Percentiles rank a stretch among this genome's conserved stretches.
phyloP scores from a whole-genome alignment of 2,888 invertebrate genomes.

The Galerucella calmariensis region DNA sequence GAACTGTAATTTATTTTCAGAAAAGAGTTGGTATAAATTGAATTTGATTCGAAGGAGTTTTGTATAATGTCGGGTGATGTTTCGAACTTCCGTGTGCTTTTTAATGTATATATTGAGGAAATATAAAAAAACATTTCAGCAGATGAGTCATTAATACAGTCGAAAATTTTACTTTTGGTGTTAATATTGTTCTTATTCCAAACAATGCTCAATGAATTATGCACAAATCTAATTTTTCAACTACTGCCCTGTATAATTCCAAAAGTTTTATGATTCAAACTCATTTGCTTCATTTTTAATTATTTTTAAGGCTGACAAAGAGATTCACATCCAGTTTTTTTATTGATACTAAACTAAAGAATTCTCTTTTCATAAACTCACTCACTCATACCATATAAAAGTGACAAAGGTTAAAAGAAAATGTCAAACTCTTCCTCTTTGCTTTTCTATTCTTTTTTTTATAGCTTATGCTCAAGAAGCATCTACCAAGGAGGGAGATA shows the following conservation, averaged over 20 bases:
- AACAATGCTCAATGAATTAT: too few species aligned
- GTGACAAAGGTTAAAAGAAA: slow-evolving; percentile 32
- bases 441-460: slow-evolving; percentile 19
- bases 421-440: slow-evolving; percentile 20
- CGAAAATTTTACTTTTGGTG: too few species aligned
- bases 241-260: too few species aligned
- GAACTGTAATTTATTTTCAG: not conserved
- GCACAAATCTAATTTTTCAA: too few species aligned
- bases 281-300: not conserved
- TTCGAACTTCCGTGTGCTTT: too few species aligned
- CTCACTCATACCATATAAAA: slow-evolving; percentile 15
- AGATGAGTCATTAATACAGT: too few species aligned
- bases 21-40: not conserved
- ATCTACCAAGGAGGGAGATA: not conserved
- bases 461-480: slow-evolving; percentile 11
- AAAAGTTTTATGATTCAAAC: too few species aligned
- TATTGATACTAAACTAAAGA: not conserved
- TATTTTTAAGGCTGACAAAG: not conserved
- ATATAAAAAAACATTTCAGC: too few species aligned
- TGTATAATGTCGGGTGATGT: not conserved
- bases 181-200: too few species aligned
- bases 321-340: not conserved
- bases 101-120: too few species aligned
- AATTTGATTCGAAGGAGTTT: not conserved
- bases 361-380: slow-evolving; percentile 21